Base-by-base conservation (phyloP, 2,888 invertebrate species). In the Watsonalla binaria region DNA sequence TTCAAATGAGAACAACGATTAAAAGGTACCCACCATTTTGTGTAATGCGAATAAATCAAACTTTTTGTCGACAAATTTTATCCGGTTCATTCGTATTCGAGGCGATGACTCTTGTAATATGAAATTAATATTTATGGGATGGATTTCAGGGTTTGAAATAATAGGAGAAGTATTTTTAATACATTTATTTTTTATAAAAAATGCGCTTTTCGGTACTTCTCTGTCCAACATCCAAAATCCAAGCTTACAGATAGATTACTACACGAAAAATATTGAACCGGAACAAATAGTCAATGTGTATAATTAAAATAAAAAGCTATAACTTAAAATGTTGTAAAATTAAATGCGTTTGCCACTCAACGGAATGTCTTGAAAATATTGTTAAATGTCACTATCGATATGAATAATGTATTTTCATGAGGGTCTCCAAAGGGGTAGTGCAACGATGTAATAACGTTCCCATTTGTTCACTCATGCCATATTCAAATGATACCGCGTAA, bases 151-250 rank as follows among this genome's bases (percentile, higher is more conserved):
- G 54, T 52, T 45, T 14, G 42, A 51, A 47, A 39, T 34, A 24
- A 51, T 39, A 47, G 45, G 15, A 33, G 46, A 11, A 46, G 46
- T 53, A 66, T 62, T 70, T 78, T 82, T 74, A 71, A 80, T 78
- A 86, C 80, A 86, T 90, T 89, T 86, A 88, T 88, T 84, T 80
- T 83, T 81, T 81, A 79, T 82, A 49, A 84, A 78, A 88, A 89
- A 88, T 84, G 87, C 86, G 78, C 72, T 78, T 76, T 73, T 70
- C 69, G 68, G 66, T 65, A 66, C 71, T 72, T 68, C 66, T 66
- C 58, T 65, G 63, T 61, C 70, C 68, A 65, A 70, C 66, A 68
- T 72, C 75, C 71, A 72, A 65, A 73, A 76, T 76, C 71, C 72
- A 85, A 84, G 82, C 84, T 70, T 76, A 77, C 76, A 82, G 72